A percentile compares a stretch with the other conserved stretches of the same genome.
Evolutionary conservation across 2,797 vertebrate genomes (phyloP).

Genomic region (Tokudaia tokunoshimensis): DNA sequence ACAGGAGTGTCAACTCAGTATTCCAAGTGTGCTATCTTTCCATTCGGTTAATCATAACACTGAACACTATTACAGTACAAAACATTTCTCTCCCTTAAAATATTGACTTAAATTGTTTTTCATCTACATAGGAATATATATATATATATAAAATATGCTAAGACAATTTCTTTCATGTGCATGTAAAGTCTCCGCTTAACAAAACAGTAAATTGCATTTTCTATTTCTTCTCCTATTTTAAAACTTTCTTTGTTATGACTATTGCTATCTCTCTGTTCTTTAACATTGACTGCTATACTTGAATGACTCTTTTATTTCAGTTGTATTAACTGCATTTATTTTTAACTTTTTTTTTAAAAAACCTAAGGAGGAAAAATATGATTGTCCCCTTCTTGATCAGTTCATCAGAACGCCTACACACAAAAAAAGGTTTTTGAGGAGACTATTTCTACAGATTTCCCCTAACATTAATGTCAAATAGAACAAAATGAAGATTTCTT

Average conservation of each 20-base stretch:
- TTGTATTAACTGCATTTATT: conserved; percentile 79
- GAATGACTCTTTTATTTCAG: conserved; percentile 74
- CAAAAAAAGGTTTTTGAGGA: conserved; percentile 23
- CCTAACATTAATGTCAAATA: conserved; percentile 77
- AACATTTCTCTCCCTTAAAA: not conserved
- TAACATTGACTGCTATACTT: conserved; percentile 73
- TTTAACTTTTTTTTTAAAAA: conserved; percentile 66
- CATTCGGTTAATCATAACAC: not conserved
- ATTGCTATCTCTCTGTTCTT: conserved; percentile 72
- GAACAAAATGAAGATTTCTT: conserved; percentile 34
- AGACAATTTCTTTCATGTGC: conserved; percentile 59
- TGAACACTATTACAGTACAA: not conserved
- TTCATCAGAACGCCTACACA: conserved; percentile 72
- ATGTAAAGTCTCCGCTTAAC: not conserved
- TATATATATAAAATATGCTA: not conserved
- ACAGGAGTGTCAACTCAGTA: not conserved
- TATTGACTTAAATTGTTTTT: not conserved
- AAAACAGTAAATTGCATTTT: conserved; percentile 73
- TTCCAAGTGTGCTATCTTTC: not conserved
- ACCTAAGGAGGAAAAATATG: conserved; percentile 67
- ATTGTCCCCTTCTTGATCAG: conserved; percentile 74
- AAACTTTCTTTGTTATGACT: conserved; percentile 81
- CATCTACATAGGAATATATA: conserved; percentile 2
- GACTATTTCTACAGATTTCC: conserved; percentile 67
- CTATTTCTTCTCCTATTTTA: conserved; percentile 70